Base-by-base conservation (phyloP, 2,113 vertebrate genomes). In the Haemorhous mexicanus region DNA sequence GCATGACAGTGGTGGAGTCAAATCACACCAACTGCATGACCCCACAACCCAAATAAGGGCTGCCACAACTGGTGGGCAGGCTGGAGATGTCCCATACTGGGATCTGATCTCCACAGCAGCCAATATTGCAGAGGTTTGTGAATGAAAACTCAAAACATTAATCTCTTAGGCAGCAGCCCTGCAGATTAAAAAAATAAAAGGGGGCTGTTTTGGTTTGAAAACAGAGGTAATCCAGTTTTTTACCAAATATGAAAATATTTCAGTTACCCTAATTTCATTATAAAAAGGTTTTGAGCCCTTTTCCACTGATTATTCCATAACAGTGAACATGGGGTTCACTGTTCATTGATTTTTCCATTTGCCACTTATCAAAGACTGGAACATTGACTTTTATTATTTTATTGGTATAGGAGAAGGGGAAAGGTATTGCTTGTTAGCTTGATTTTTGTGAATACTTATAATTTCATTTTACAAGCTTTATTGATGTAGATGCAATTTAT, bases 1-100 rank as follows among this genome's bases (percentile, higher is more conserved):
- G 16, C 1, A 7, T 3, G 2, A 35, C 33, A 67, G 11, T 19
- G 11, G 37, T 53, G 9, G 18, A 46, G 27, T 70, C 0, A 2
- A 18, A 68, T 64, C 23, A 39, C 17, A 39, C 46, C 41, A 35
- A 12, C 56, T 52, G 3, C 35, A 35, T 37, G 46, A 58, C 33
- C 30, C 12, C 37, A 22, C 9, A 47, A 53, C 39, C 7, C 56
- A 63, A 56, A 44, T n/a, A n/a, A 59, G 37, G 27, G 28, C 39
- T 93, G 37, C 44, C 75, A 55, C 23, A 33, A 35, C 7, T 53
- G 23, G 7, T 49, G 32, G 24, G 39, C 58, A 82, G 41, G 21
- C 49, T 85, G 82, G 41, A 68, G 41, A 32, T 14, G 15, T 72
- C 41, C 33, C 41, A 16, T 17, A 49, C 39, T 91, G 47, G 28